These are phyloP conservation scores for Pectinophora gossypiella DNA, from an alignment of 1,140 invertebrate genomes.

Conservation along the genomic window DNA sequence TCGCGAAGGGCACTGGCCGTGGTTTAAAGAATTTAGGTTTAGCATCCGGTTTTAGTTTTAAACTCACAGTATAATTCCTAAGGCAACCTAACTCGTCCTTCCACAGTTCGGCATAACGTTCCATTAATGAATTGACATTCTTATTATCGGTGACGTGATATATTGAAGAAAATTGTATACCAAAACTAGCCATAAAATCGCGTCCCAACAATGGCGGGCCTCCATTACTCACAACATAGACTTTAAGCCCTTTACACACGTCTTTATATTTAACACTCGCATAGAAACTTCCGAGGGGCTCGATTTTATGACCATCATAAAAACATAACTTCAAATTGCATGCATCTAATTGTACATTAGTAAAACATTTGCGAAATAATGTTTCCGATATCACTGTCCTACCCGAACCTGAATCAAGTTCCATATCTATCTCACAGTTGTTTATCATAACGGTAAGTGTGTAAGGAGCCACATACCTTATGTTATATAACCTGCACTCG, in stretches of 20 bases:
- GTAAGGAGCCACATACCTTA: neutral
- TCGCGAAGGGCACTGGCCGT: slow-evolving; percentile 21
- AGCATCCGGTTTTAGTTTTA: slow-evolving; percentile 20
- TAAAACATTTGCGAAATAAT: neutral
- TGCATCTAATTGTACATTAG: neutral
- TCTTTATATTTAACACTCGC: neutral
- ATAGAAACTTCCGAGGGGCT: slow-evolving; percentile 1
- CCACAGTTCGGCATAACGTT: slow-evolving; percentile 19
- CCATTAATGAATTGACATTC: neutral
- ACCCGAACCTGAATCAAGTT: slow-evolving; percentile 3
- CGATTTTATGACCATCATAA: slow-evolving; percentile 5
- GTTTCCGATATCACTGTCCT: neutral
- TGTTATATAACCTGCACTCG: slow-evolving; percentile 1
- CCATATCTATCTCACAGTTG: neutral
- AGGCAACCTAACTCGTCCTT: slow-evolving; percentile 27
- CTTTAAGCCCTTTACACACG: neutral
- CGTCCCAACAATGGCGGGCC: slow-evolving; percentile 25
- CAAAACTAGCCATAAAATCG: slow-evolving; percentile 1
- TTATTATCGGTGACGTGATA: slow-evolving; percentile 1
- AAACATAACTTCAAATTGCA: neutral
- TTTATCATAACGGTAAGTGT: neutral
- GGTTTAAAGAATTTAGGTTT: slow-evolving; percentile 29
- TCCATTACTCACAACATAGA: slow-evolving; percentile 24
- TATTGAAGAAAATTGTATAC: neutral
- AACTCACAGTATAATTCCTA: slow-evolving; percentile 27